Percentiles rank a stretch among this genome's conserved stretches.
Evolutionary conservation across 1,140 invertebrate genomes (phyloP).

Genomic region (Latrodectus geometricus): DNA sequence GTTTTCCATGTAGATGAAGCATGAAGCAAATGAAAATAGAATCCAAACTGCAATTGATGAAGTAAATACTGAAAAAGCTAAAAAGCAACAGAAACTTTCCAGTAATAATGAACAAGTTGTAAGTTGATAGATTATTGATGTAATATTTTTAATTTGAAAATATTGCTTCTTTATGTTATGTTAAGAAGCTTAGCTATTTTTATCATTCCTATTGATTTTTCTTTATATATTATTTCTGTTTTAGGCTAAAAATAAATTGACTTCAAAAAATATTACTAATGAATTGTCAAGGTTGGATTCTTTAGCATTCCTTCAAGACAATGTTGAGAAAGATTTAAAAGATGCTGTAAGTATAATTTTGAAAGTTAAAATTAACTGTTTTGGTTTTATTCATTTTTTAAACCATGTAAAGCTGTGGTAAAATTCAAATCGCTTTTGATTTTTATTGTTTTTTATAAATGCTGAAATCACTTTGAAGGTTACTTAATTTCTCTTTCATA

Average conservation of each 20-base stretch:
- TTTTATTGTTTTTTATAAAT: no score
- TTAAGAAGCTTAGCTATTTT: neutral
- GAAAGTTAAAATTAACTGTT: neutral
- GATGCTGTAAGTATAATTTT: constrained; percentile 61
- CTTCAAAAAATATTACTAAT: constrained; percentile 33
- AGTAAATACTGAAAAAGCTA: constrained; percentile 38
- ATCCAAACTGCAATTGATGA: constrained; percentile 70
- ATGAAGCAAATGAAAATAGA: constrained; percentile 67
- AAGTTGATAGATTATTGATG: neutral
- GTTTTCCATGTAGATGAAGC: constrained; percentile 52
- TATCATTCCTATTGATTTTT: neutral
- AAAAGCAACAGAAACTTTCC: constrained; percentile 69
- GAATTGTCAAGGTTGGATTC: constrained; percentile 45
- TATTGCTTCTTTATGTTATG: neutral
- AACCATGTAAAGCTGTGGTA: no score
- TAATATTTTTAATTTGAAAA: neutral
- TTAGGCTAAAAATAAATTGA: constrained; percentile 49
- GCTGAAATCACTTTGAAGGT: no score
- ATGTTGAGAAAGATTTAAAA: constrained; percentile 71
- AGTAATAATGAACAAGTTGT: constrained; percentile 62
- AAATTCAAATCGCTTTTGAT: no score
- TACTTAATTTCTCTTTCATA: no score
- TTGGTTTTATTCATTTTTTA: no score
- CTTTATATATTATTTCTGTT: neutral
- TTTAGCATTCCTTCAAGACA: constrained; percentile 71